Conservation (phyloP, 2,797 vertebrate species). For the Acipenser transmontanus region DNA sequence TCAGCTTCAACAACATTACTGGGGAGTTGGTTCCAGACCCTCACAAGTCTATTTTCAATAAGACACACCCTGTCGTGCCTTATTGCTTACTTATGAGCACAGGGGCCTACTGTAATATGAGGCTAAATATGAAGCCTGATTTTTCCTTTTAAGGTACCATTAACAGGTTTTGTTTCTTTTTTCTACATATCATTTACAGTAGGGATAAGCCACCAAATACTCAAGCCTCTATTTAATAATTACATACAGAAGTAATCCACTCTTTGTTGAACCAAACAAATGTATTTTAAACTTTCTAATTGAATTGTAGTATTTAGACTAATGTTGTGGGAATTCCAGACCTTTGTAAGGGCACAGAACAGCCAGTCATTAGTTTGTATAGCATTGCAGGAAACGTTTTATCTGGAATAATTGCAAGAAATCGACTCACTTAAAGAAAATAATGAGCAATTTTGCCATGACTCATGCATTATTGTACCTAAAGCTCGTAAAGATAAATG, state of each 20-base stretch:
- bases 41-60: too few relatives aligned
- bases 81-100: too few relatives aligned
- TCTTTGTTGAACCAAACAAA: background rate
- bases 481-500: constrained; percentile 14
- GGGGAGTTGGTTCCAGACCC: too few relatives aligned
- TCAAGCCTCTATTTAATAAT: background rate
- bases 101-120: too few relatives aligned
- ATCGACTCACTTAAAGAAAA: constrained; percentile 18
- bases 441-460: constrained; percentile 24
- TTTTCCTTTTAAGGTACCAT: too few relatives aligned
- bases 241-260: background rate
- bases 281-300: background rate
- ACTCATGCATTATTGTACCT: constrained; percentile 15
- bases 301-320: background rate
- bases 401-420: constrained; percentile 23
- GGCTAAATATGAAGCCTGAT: too few relatives aligned
- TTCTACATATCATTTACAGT: background rate
- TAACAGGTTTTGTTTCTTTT: background rate
- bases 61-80: too few relatives aligned
- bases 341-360: background rate
- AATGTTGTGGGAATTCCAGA: background rate
- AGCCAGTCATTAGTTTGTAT: background rate
- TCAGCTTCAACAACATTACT: too few relatives aligned
- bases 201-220: background rate
- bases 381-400: constrained; percentile 24